phyloP scores from a whole-genome alignment of 2,888 invertebrate species.

The Cecidostiba fungosa region DNA sequence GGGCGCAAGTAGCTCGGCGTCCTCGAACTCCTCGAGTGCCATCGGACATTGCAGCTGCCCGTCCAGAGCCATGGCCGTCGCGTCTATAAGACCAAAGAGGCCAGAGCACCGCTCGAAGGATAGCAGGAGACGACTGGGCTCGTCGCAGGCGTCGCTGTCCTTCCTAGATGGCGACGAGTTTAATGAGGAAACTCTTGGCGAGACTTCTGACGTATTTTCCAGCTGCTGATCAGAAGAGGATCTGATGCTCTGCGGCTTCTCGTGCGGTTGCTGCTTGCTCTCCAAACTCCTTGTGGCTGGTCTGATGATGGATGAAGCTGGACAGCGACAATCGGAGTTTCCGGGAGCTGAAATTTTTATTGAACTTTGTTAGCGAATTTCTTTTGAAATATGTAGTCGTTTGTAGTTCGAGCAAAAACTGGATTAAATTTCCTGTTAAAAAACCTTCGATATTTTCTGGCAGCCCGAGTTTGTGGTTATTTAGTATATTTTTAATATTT shows the following conservation, averaged over 20 bases:
- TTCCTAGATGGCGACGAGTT: background rate
- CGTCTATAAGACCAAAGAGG: slow-evolving; percentile 68
- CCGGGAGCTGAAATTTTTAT: too few relatives aligned
- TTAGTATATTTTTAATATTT: too few relatives aligned
- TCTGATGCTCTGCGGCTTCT: background rate
- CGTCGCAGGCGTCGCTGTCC: background rate
- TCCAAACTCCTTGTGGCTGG: background rate
- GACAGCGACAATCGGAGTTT: background rate
- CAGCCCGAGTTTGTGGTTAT: too few relatives aligned
- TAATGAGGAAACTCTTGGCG: slow-evolving; percentile 33
- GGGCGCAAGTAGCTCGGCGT: slow-evolving; percentile 41
- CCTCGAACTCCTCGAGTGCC: slow-evolving; percentile 41
- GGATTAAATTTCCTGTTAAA: too few relatives aligned
- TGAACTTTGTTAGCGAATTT: too few relatives aligned
- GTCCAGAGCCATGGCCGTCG: background rate
- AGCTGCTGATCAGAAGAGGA: background rate
- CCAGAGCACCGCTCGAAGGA: slow-evolving; percentile 64
- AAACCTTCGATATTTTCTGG: too few relatives aligned
- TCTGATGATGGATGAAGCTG: background rate
- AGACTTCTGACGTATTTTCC: background rate
- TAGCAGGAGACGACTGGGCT: background rate
- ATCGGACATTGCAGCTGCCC: background rate
- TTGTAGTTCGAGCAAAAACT: too few relatives aligned
- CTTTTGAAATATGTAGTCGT: too few relatives aligned
- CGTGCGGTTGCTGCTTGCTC: background rate